Evolutionary conservation across 2,888 invertebrate genomes (phyloP), one percentile per base, ranked within the genome.

Genomic region (Pterobdella sp.): DNA sequence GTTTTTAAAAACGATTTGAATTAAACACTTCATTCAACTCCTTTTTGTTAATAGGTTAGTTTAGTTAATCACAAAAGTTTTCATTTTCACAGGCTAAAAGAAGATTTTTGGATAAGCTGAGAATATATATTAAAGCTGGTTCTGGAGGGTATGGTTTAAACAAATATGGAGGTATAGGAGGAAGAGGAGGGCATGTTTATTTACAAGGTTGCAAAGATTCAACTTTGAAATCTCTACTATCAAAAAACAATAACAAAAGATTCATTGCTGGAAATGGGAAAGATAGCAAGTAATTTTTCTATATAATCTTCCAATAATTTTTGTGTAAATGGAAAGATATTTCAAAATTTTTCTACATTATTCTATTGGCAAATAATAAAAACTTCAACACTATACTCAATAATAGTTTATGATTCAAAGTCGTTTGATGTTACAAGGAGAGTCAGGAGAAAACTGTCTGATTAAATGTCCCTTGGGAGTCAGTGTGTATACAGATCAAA

Each of bases 101-200:
- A 63, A 31, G 29, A 4, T 93, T 94, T 81, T 82, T 93, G 56
- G 96, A 96, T 84, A 88, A 89, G 0, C 85, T 95, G 34, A 87
- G 90, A 76, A 82, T 96, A 56, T 87, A 88, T 79, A 91, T 92
- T 0, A 88, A 88, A 81, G 94, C 90, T 1, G 96, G 96, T 1
- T 85, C 88, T 34, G 96, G 96, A 14, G 91, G 90, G 49, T 87
- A 87, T 80, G 91, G 91, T 26, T 84, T 89, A 31, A 90, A 90
- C 1, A 90, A 90, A 80, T 92, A 88, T 83, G 94, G 94, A 1
- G 96, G 86, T 1, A 84, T 91, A 18, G 96, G 96, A 14, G 96
- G 96, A 0, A 89, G 90, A 82, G 96, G 96, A 60, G 96, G 96
- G 1, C 88, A 90, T 83, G 89, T 97, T 1, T 88, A 88, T 79